Percentiles rank a stretch among this genome's conserved stretches.
These are phyloP conservation scores for Dynastes tityus DNA, from an alignment of 2,888 invertebrate genomes.

Conservation along the genomic window DNA sequence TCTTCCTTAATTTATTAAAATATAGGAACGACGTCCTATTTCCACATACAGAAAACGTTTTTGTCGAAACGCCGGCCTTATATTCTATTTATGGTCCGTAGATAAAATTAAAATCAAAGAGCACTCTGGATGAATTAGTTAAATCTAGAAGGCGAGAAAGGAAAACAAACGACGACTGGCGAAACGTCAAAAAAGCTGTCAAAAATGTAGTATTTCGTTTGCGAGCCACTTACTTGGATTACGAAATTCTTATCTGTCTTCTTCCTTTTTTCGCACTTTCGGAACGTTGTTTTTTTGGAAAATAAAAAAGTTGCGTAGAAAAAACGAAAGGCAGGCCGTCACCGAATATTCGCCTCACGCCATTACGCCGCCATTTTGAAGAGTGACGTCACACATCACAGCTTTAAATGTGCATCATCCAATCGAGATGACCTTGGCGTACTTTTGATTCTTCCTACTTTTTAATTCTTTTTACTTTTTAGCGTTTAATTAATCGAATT, in stretches of 20 bases:
- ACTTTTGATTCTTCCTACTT: not conserved
- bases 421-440: conserved; percentile 46
- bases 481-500: not conserved
- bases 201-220: not conserved
- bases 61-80: not conserved
- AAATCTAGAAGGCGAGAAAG: conserved; percentile 5
- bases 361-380: conserved; percentile 54
- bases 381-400: conserved; percentile 52
- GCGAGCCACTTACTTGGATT: not conserved
- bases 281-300: not conserved
- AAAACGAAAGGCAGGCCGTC: conserved; percentile 12
- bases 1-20: conserved; percentile 9
- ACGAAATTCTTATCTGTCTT: not conserved
- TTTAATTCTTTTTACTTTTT: not conserved
- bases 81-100: not conserved
- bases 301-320: not conserved
- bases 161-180: not conserved
- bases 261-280: not conserved
- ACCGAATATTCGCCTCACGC: conserved; percentile 40
- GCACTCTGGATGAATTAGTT: not conserved
- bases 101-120: conserved; percentile 25
- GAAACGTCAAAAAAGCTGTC: conserved; percentile 8
- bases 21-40: conserved; percentile 2
- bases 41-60: not conserved
- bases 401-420: conserved; percentile 44